These are phyloP conservation scores for Indicator indicator DNA, from an alignment of 2,113 vertebrate species.

Conservation along the genomic window DNA sequence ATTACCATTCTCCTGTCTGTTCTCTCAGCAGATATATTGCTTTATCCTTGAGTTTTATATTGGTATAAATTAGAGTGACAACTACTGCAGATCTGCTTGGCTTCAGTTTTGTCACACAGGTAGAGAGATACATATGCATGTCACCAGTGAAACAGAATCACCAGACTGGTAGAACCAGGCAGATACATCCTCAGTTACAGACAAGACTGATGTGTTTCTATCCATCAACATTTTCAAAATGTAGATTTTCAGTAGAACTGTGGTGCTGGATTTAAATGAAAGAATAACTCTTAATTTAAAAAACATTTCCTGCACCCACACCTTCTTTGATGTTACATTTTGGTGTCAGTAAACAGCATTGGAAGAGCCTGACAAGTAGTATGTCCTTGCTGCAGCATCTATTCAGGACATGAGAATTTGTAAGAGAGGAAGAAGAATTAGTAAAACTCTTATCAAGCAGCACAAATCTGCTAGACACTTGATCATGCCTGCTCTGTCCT, in stretches of 20 bases:
- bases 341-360: background rate
- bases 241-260: background rate
- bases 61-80: slow-evolving; percentile 12
- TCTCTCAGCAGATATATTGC: slow-evolving; percentile 1
- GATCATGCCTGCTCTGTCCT: background rate
- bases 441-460: background rate
- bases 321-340: background rate
- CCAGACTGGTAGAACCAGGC: background rate
- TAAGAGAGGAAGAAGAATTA: background rate
- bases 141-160: background rate
- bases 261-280: background rate
- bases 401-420: background rate
- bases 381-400: background rate
- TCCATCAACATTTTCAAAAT: background rate
- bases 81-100: background rate
- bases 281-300: background rate
- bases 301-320: background rate
- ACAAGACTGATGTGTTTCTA: background rate
- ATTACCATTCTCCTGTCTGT: background rate
- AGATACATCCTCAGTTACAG: background rate
- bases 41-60: background rate
- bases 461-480: background rate
- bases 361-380: background rate
- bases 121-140: background rate
- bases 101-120: background rate